A percentile compares a stretch with the other conserved stretches of the same genome.
phyloP scores from a whole-genome alignment of 37 sponge, comb jelly and placozoan genomes.

The Petrosia ficiformis region DNA sequence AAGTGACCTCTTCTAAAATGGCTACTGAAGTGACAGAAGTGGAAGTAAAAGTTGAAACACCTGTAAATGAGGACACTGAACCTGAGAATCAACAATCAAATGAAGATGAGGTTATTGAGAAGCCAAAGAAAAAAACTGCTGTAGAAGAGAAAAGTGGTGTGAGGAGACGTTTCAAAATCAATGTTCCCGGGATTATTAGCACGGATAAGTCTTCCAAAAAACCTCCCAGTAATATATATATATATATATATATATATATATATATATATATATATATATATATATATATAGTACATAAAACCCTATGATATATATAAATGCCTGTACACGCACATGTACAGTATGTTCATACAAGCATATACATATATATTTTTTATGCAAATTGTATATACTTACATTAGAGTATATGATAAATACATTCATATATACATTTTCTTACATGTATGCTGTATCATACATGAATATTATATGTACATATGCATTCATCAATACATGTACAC shows the following conservation, averaged over 20 bases:
- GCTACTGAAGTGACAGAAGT: slow-evolving; percentile 2
- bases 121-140: background rate
- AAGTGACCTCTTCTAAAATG: slow-evolving; percentile 35
- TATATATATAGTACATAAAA: no score
- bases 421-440: no score
- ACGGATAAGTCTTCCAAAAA: slow-evolving; percentile 16
- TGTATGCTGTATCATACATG: no score
- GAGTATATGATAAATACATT: no score
- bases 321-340: no score
- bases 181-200: background rate
- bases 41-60: background rate
- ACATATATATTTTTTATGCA: no score
- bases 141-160: background rate
- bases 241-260: background rate
- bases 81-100: background rate
- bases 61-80: background rate
- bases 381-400: no score
- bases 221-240: slow-evolving; percentile 34
- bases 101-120: background rate
- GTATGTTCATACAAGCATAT: no score
- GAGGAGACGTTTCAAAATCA: background rate
- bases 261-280: no score
- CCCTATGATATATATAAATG: no score
- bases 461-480: no score
- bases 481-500: no score